phyloP scores from a whole-genome alignment of 37 sponge, comb jelly and placozoan species.

The Beroe ovata region DNA sequence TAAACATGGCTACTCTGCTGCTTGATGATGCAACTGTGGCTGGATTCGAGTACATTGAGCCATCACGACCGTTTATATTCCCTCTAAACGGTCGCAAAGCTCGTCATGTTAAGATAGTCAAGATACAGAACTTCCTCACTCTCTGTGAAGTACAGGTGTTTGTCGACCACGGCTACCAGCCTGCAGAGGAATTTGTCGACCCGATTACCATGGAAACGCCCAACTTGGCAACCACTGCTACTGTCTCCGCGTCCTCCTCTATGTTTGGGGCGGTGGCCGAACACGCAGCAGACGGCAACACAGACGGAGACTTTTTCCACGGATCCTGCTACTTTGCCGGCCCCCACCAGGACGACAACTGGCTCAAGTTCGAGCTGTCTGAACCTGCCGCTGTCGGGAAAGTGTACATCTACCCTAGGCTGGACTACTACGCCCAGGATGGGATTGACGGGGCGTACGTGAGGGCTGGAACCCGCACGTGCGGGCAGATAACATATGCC shows the following conservation, averaged over 20 bases:
- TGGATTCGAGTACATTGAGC: not conserved
- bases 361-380: not conserved
- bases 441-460: not conserved
- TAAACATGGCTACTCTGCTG: not conserved
- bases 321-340: constrained; percentile 38
- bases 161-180: not conserved
- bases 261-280: not conserved
- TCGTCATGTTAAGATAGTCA: not conserved
- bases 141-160: constrained; percentile 4
- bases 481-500: not conserved
- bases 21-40: not conserved
- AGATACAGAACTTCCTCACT: not conserved
- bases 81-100: not conserved
- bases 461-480: not conserved
- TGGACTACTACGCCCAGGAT: constrained; percentile 12
- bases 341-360: not conserved
- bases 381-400: not conserved
- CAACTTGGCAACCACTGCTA: constrained; percentile 2
- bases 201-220: not conserved
- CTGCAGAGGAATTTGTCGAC: not conserved
- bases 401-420: constrained; percentile 1
- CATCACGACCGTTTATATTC: not conserved
- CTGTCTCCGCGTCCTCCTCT: not conserved
- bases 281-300: not conserved
- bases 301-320: not conserved